Percentiles rank a stretch among this genome's conserved stretches.
These are phyloP conservation scores for Drosophila demipolita DNA, from an alignment of 2,888 invertebrate species.

Conservation along the genomic window DNA sequence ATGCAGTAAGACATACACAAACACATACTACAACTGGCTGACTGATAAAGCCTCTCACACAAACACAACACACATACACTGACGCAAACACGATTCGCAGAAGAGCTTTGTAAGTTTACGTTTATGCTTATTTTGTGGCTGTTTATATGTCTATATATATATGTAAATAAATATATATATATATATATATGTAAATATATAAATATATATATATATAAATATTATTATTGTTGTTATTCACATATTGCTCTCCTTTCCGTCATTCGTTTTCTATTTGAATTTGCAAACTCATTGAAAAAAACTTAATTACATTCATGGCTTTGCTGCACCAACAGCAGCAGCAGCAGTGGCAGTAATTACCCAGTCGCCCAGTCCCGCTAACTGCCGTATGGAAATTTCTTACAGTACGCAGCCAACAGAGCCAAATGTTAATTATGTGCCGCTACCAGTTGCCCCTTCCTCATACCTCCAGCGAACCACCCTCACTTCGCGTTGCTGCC, in stretches of 20 bases:
- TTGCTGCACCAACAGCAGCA: constrained; percentile 40
- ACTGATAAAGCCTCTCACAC: constrained; percentile 59
- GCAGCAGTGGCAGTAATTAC: constrained; percentile 41
- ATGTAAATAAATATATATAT: neutral
- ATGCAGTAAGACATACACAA: constrained; percentile 8
- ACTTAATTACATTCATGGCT: constrained; percentile 41
- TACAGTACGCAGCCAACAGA: constrained; percentile 68
- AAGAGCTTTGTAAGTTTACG: constrained; percentile 70
- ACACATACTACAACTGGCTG: constrained; percentile 31
- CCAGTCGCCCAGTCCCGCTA: constrained; percentile 27
- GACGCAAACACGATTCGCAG: constrained; percentile 23
- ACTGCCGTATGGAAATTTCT: constrained; percentile 54
- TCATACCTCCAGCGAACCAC: constrained; percentile 6
- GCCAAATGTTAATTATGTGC: constrained; percentile 76
- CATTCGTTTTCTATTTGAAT: constrained; percentile 68
- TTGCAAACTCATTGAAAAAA: constrained; percentile 71
- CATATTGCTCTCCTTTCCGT: constrained; percentile 65
- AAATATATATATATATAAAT: constrained; percentile 14
- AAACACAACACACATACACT: constrained; percentile 26
- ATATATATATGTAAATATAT: constrained; percentile 1
- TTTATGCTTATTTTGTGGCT: constrained; percentile 66
- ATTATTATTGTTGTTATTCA: constrained; percentile 48
- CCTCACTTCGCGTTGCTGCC: constrained; percentile 39
- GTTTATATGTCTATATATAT: constrained; percentile 47
- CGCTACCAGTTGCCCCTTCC: constrained; percentile 24